Conservation (phyloP, 2,888 invertebrate genomes). For the Sacculina carcini region DNA sequence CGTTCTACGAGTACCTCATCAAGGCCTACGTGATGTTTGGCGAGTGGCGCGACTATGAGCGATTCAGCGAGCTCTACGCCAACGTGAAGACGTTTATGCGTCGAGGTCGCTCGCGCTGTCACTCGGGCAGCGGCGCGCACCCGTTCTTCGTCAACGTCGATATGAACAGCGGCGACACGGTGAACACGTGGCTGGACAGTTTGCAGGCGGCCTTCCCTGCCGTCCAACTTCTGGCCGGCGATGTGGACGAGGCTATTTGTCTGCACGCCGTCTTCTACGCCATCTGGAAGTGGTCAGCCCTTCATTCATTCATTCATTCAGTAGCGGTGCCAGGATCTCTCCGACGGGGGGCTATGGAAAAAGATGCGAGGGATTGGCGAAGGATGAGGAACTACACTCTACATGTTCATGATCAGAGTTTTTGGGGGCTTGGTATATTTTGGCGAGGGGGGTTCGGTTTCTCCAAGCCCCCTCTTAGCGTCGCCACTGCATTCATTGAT, state of each 20-base stretch:
- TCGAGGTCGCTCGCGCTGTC: conserved; percentile 25
- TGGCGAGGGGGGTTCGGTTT: conserved; percentile 7
- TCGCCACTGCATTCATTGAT: no score
- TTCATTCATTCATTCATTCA: no score
- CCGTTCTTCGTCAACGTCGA: conserved; percentile 36
- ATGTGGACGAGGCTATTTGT: conserved; percentile 36
- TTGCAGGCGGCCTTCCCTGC: conserved; percentile 27
- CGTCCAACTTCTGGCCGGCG: conserved; percentile 28
- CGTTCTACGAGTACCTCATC: conserved; percentile 92
- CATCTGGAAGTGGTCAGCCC: conserved; percentile 30
- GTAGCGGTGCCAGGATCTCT: no score
- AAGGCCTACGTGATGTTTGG: conserved; percentile 62
- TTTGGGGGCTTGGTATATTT: not conserved
- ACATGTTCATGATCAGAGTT: not conserved
- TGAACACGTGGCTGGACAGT: conserved; percentile 35
- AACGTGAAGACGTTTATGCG: conserved; percentile 29
- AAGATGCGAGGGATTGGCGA: no score
- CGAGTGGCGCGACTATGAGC: conserved; percentile 25
- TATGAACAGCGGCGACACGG: conserved; percentile 29
- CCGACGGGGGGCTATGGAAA: no score
- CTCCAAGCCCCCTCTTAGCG: no score
- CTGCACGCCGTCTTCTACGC: conserved; percentile 32
- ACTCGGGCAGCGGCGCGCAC: conserved; percentile 28
- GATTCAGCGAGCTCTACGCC: conserved; percentile 30
- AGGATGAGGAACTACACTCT: no score